A percentile compares a stretch with the other conserved stretches of the same genome.
Evolutionary conservation across 2,888 invertebrate species (phyloP).

Genomic region (Caenorhabditis drosophilae): DNA sequence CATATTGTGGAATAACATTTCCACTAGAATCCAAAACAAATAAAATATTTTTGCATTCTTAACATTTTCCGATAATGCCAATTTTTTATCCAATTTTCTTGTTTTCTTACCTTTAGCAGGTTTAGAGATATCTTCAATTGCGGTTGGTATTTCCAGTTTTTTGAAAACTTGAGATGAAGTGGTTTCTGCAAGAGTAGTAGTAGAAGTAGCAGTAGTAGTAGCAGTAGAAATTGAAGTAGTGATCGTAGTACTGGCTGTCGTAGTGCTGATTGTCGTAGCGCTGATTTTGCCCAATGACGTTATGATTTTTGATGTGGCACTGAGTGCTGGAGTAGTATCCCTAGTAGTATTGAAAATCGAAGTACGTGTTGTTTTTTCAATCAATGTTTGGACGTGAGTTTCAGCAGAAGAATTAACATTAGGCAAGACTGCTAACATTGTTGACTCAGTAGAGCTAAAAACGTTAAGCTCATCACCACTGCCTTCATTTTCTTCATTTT

Average conservation of each 20-base stretch:
- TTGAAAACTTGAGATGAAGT: too few species aligned
- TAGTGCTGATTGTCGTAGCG: too few species aligned
- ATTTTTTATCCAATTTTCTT: background rate
- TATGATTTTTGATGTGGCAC: too few species aligned
- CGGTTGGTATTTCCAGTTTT: too few species aligned
- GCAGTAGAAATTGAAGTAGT: slow-evolving; percentile 1
- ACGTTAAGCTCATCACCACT: slow-evolving; percentile 10
- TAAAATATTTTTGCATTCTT: slow-evolving; percentile 44
- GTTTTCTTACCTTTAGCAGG: slow-evolving; percentile 16
- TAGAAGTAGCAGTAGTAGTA: background rate
- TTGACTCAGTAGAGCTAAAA: too few species aligned
- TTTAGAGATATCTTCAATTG: background rate
- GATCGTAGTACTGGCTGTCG: too few species aligned
- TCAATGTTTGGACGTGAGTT: background rate
- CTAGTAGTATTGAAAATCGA: too few species aligned
- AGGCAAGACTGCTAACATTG: background rate
- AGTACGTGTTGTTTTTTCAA: background rate
- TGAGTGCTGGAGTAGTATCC: too few species aligned
- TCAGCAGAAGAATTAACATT: slow-evolving; percentile 6
- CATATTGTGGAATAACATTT: slow-evolving; percentile 44
- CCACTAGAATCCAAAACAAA: slow-evolving; percentile 51
- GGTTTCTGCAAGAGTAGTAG: slow-evolving; percentile 1
- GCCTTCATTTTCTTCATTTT: slow-evolving; percentile 5
- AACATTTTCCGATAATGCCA: background rate
- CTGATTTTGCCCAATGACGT: too few species aligned